These are phyloP conservation scores for Gymnopithys bicolor DNA, from an alignment of 2,797 vertebrate species.

Conservation along the genomic window DNA sequence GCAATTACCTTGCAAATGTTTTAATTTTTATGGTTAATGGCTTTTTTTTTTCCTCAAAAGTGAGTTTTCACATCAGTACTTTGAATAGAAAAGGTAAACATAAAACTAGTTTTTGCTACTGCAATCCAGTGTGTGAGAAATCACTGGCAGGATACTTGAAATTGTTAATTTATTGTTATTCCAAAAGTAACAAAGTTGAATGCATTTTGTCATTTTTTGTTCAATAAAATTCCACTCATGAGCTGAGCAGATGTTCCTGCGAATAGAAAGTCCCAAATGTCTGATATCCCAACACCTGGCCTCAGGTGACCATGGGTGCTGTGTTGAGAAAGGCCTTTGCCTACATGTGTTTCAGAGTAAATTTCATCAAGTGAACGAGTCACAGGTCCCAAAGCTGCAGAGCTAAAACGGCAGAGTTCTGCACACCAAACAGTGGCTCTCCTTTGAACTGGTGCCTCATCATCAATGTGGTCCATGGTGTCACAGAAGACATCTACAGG, in stretches of 20 bases:
- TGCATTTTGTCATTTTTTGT: background rate
- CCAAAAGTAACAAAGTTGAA: background rate
- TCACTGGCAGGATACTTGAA: background rate
- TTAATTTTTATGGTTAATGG: background rate
- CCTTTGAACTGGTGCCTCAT: accelerated
- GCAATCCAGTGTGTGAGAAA: background rate
- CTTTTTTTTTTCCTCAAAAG: background rate
- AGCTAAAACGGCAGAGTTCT: background rate
- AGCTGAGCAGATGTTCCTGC: accelerated
- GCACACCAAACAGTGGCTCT: background rate
- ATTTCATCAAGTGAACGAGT: background rate
- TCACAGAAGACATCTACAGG: background rate
- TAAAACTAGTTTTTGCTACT: background rate
- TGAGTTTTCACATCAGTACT: background rate
- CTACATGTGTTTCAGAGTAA: background rate
- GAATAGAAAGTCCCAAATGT: background rate
- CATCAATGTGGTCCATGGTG: background rate
- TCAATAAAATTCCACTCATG: background rate
- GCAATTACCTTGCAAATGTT: background rate
- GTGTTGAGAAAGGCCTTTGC: background rate
- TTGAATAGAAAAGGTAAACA: background rate
- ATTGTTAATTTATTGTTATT: background rate
- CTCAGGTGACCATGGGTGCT: background rate
- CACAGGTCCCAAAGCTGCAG: too few species aligned
- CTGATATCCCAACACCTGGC: background rate